Base-by-base conservation (phyloP, 2,888 invertebrate genomes). In the Torymus texanus region DNA sequence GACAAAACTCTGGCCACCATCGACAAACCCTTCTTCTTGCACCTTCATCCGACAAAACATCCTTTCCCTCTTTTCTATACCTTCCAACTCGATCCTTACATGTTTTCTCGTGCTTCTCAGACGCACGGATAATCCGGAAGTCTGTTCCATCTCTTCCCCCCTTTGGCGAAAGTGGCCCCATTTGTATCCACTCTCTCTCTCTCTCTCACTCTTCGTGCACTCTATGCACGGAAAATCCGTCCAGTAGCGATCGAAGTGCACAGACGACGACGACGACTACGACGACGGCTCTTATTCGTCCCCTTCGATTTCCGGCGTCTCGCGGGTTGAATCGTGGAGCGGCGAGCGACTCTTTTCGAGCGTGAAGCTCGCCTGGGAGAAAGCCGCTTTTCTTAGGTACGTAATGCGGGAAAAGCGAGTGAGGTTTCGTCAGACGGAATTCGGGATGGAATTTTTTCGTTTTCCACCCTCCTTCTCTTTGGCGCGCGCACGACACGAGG, bases 311-410 rank as follows among this genome's bases (percentile, higher is more conserved):
- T 59, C 70, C 58, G 68, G 16, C 58, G 29, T 29, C 29, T 3
- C 29, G 29, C 3, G 29, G 21, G 21, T 21, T 5, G 29, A 29
- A 5, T 0, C 29, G 29, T 5, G 2, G 29, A 3, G 29, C 29
- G 5, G 2, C 5, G 21, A 2, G 21, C 21, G 21, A 21, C 13
- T 5, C 21, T 24, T 58, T 41, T 51, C 50, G 50, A 51, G 18
- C 18, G 24, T 13, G 50, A 55, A 29, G 29, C 58, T 14, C 53
- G 24, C 18, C 59, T 12, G 61, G 61, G 61, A 62, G 62, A 59
- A 72, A 72, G 50, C 72, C 53, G 72, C 61, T 72, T 62, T 72
- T 62, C 53, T 29, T 24, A 51, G 10, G 16, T 18, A n/a, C 29
- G n/a, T 18, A n/a, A 53, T 50, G 61, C 13, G 70, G 10, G 56